A percentile compares a stretch with the other conserved stretches of the same genome.
These are phyloP conservation scores for Saxidomus purpurata DNA, from an alignment of 1,140 invertebrate species.

Conservation along the genomic window DNA sequence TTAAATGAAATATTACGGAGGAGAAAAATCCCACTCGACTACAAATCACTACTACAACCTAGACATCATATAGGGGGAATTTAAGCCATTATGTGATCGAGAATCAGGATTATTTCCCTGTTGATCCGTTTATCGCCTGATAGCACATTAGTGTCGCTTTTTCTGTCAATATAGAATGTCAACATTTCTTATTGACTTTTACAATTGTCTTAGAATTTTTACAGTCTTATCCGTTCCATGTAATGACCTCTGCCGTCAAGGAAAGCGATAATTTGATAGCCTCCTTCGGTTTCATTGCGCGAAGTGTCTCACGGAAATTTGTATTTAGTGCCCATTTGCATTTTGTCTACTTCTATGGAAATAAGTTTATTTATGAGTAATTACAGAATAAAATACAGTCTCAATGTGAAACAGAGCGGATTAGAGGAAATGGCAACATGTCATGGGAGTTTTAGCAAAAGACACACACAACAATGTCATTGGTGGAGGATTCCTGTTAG, in stretches of 20 bases:
- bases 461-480: too few species aligned
- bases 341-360: background rate
- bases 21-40: background rate
- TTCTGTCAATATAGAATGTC: background rate
- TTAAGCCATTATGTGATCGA: background rate
- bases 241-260: background rate
- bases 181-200: background rate
- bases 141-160: background rate
- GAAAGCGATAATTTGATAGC: slow-evolving; percentile 8
- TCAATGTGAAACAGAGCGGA: too few species aligned
- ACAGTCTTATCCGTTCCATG: background rate
- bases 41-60: background rate
- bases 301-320: background rate
- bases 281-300: background rate
- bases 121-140: background rate
- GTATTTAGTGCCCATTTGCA: slow-evolving; percentile 19
- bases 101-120: background rate
- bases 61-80: background rate
- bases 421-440: too few species aligned
- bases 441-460: too few species aligned
- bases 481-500: too few species aligned
- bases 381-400: background rate
- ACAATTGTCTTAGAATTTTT: background rate
- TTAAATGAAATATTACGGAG: too few species aligned
- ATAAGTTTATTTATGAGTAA: background rate